These are phyloP conservation scores for Cichladusa arquata DNA, from an alignment of 2,113 vertebrate genomes.

Conservation along the genomic window DNA sequence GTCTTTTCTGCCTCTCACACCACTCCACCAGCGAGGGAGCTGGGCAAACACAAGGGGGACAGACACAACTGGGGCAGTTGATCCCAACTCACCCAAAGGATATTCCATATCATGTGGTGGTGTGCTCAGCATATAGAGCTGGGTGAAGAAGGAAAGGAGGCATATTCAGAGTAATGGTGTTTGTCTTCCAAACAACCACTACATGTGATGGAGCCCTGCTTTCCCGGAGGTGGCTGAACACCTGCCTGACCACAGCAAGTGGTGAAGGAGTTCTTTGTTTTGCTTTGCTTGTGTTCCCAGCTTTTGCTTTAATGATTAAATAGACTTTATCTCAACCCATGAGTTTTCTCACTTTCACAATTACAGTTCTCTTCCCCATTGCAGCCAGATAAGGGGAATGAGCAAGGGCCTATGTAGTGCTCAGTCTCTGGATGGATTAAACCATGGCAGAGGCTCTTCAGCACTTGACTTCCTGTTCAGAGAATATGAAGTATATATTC, in stretches of 20 bases:
- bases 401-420: not conserved
- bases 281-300: not conserved
- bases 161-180: not conserved
- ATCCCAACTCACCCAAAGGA: not conserved
- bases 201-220: not conserved
- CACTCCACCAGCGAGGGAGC: fast-evolving
- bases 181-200: not conserved
- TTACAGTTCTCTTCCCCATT: fast-evolving
- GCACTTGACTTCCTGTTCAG: not conserved
- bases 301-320: not conserved
- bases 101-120: not conserved
- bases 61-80: not conserved
- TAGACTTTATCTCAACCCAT: not conserved
- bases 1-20: not conserved
- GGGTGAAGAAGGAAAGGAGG: not conserved
- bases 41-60: not conserved
- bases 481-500: not conserved
- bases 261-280: not conserved
- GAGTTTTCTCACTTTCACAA: not conserved
- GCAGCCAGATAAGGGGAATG: fast-evolving
- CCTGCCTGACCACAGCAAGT: fast-evolving
- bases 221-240: not conserved
- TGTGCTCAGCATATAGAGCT: not conserved
- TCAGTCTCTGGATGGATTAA: not conserved
- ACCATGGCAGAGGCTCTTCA: not conserved